Evolutionary conservation across 2,888 invertebrate genomes (phyloP), one percentile per base, ranked within the genome.

Genomic region (Crossocerus cetratus): DNA sequence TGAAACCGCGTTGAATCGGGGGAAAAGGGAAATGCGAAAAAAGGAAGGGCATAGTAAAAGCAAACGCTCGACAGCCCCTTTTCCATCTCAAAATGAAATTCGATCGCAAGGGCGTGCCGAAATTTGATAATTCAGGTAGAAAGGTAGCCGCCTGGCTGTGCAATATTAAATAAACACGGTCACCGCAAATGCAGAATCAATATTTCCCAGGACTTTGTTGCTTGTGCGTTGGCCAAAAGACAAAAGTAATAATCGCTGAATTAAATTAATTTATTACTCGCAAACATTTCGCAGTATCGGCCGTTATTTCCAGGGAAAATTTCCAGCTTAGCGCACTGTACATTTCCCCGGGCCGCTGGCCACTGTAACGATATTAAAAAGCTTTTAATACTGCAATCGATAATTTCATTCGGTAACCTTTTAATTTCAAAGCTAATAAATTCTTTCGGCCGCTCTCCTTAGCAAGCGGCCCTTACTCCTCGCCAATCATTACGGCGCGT

Each of bases 81-180:
- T 78, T 78, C 78, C 74, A 78, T 78, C 78, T 78, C 69, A 78
- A 71, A 66, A 78, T 65, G 74, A 72, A 69, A 78, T 65, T 66
- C 69, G 55, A 78, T 72, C 78, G 72, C 78, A 69, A 63, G 62
- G 21, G 56, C 74, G 65, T 59, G 43, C 43, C 74, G 53, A 74
- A 78, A 70, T 65, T 69, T 71, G 73, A 77, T 76, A 79, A 79
- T 81, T 82, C 74, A 70, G 66, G 65, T 62, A 65, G 67, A 65
- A 78, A 82, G 77, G 4, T 3, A 45, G 13, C 1, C 3, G 45
- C 45, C 13, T 1, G 45, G 11, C 3, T 14, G 45, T 45, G n/a
- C n/a, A 2, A 45, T 2, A 4, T 45, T n/a, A 45, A 45, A n/a
- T n/a, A n/a, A n/a, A n/a, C n/a, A n/a, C n/a, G n/a, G n/a, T n/a